phyloP scores from a whole-genome alignment of 1,140 invertebrate species.

The Hycleus cichorii region DNA sequence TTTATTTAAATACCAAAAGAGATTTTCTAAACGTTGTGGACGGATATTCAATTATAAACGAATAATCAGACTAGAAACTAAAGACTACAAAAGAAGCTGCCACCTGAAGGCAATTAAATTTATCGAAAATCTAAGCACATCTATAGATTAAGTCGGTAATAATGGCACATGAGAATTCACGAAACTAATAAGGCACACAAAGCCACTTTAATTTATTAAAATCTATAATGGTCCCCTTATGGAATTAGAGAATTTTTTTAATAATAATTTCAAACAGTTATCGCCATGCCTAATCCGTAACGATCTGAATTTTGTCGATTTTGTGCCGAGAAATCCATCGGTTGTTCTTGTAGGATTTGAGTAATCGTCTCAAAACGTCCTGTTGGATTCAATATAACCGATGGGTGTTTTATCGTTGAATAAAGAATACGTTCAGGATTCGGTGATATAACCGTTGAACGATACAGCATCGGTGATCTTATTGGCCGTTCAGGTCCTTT shows the following conservation, averaged over 20 bases:
- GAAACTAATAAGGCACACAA: background rate
- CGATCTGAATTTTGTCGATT: constrained; percentile 16
- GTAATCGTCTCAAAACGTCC: constrained; percentile 18
- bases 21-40: no score
- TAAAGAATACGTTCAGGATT: constrained; percentile 47
- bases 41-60: no score
- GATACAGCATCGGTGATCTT: constrained; percentile 31
- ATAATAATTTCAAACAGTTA: constrained; percentile 27
- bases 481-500: constrained; percentile 18
- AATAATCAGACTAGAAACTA: no score
- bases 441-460: constrained; percentile 50
- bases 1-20: no score
- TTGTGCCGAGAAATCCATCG: constrained; percentile 45
- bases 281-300: constrained; percentile 28
- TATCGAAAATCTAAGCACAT: no score
- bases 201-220: background rate
- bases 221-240: constrained; percentile 7
- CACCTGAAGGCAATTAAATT: no score
- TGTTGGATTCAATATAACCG: constrained; percentile 31
- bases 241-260: background rate
- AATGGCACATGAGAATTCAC: no score
- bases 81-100: no score
- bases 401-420: constrained; percentile 37
- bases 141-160: no score
- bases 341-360: constrained; percentile 42